phyloP scores from a whole-genome alignment of 2,888 invertebrate genomes.

The Brachypalpus laphriformis region DNA sequence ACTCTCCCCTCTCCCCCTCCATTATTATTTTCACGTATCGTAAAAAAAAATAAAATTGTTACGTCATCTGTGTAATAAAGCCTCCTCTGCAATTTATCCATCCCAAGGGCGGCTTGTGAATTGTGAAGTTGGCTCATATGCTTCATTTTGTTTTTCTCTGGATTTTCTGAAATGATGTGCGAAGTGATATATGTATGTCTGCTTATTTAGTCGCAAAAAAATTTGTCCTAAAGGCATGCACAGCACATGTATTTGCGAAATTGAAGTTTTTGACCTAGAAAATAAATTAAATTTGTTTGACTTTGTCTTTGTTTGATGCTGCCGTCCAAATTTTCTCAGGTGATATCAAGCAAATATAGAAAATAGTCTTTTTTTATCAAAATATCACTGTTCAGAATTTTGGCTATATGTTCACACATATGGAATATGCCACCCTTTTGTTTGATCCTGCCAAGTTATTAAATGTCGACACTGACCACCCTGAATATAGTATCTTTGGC shows the following conservation, averaged over 20 bases:
- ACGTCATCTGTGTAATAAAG: neutral
- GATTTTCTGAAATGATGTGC: neutral
- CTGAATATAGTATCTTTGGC: no score
- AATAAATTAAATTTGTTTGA: constrained; percentile 1
- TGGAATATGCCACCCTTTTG: no score
- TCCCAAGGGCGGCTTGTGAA: neutral
- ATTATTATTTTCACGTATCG: neutral
- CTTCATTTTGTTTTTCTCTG: neutral
- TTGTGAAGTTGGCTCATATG: neutral
- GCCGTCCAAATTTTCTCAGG: no score
- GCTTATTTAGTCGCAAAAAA: neutral
- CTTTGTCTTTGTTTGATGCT: neutral
- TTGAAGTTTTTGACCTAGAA: neutral
- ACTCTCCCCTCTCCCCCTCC: neutral
- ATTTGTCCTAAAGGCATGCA: neutral
- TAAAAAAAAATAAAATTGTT: constrained; percentile 10
- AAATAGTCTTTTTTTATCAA: no score
- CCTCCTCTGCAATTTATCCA: neutral
- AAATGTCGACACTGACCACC: no score
- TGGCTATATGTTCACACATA: no score
- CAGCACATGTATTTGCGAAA: neutral
- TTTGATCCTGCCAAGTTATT: no score
- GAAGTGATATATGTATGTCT: neutral
- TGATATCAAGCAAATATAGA: no score
- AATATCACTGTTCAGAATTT: no score